These are phyloP conservation scores for Cricetomys ansorgei DNA, from an alignment of 2,113 vertebrate species.

Conservation along the genomic window DNA sequence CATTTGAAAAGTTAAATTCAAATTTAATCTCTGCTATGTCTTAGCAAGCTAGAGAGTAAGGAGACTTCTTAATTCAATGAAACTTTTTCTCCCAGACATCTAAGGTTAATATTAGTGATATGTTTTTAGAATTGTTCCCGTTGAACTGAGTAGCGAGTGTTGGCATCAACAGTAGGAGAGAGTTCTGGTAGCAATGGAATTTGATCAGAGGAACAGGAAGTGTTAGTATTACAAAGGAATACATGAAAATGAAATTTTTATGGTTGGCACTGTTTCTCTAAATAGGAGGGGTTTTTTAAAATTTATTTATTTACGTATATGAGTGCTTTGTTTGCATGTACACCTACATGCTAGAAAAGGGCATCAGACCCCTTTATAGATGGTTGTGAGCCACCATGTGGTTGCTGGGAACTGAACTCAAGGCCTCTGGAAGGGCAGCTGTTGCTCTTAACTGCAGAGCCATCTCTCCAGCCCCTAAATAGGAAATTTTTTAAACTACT, in stretches of 20 bases:
- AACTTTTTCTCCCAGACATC: conserved; percentile 6
- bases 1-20: conserved; percentile 48
- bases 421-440: no score
- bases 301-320: no score
- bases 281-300: no score
- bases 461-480: no score
- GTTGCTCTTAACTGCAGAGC: no score
- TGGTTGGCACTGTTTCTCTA: background rate
- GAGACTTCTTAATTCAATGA: conserved; percentile 8
- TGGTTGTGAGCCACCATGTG: no score
- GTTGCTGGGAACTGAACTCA: no score
- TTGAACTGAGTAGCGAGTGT: background rate
- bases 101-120: background rate
- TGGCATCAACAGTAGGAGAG: background rate
- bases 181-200: background rate
- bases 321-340: no score
- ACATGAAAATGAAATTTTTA: conserved; percentile 34
- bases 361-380: no score
- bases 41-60: conserved; percentile 29
- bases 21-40: conserved; percentile 11
- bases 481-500: background rate
- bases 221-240: background rate
- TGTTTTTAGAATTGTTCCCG: conserved; percentile 2
- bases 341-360: no score
- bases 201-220: background rate